Evolutionary conservation across 1,140 invertebrate genomes (phyloP), one percentile per base, ranked within the genome.

Genomic region (Drosophila subobscura): DNA sequence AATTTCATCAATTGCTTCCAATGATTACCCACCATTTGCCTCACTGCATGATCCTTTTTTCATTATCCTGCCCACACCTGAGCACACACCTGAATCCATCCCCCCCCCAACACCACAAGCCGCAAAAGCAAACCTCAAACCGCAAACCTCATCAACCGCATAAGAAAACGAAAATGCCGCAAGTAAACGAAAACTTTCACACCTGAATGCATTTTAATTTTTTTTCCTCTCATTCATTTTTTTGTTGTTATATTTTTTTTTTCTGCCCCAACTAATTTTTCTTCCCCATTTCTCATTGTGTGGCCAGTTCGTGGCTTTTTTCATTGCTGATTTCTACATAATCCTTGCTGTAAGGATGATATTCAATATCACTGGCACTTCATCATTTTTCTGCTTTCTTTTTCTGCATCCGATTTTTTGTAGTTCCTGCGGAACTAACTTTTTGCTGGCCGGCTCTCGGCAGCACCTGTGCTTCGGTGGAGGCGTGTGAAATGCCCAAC

Each of bases 391-490:
- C 16, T 20, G 16, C 16, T 20, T 20, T 20, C 16, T 83, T 86
- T 85, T 86, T 67, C 40, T 55, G 54, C 47, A 63, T 72, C 70
- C 68, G 49, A 66, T 65, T 85, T 86, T 85, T 70, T 52, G 16
- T 60, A 83, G 83, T 88, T 88, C 78, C 83, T 88, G 78, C 83
- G 83, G 83, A 88, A 88, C 83, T 76, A 72, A 88, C 33, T 88
- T 54, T 76, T 59, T 23, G n/a, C 20, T 33, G 23, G 4, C 16
- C 25, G 33, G 49, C 40, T 60, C 54, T 60, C 25, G 57, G 53
- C 37, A 63, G 66, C 83, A 86, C 75, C 83, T 86, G 83, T 66
- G 45, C n/a, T 40, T 33, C 16, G 22, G 33, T 12, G 33, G 46
- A 57, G 55, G 65, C 83, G 83, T 88, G 83, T 79, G 83, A 88